These are phyloP conservation scores for Polypedilum pembai DNA, from an alignment of 1,140 invertebrate genomes.

Conservation along the genomic window DNA sequence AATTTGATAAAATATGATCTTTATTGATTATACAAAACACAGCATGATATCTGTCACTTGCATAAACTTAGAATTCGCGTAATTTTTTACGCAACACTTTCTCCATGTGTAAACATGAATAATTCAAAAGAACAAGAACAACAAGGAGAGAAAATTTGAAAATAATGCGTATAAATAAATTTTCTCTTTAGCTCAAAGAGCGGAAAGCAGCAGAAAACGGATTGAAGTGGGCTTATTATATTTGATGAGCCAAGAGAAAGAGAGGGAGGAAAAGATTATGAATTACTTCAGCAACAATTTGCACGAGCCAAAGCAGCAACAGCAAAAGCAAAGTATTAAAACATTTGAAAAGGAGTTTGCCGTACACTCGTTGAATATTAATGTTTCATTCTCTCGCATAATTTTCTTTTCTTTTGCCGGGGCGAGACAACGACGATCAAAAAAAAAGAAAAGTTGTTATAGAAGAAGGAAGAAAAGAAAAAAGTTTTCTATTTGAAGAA, in stretches of 20 bases:
- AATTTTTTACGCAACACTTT: neutral
- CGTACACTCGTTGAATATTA: slow-evolving; percentile 18
- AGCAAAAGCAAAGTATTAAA: neutral
- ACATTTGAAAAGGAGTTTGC: slow-evolving; percentile 17
- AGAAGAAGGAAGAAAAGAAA: too few relatives aligned
- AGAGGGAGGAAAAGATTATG: neutral
- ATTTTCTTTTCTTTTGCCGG: neutral
- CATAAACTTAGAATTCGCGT: too few relatives aligned
- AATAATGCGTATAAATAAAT: neutral
- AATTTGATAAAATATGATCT: slow-evolving; percentile 11
- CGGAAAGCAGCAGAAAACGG: neutral
- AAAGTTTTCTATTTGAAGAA: slow-evolving; percentile 1
- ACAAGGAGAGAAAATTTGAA: neutral
- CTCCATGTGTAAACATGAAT: neutral
- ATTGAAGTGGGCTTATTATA: slow-evolving; percentile 12
- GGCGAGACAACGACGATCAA: neutral
- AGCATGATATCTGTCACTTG: neutral
- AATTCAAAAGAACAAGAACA: neutral
- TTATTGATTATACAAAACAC: slow-evolving; percentile 6
- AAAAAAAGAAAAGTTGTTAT: neutral
- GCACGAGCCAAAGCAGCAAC: neutral
- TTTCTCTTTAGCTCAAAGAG: neutral
- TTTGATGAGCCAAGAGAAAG: neutral
- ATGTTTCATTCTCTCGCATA: neutral
- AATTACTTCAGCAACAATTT: slow-evolving; percentile 13